Evolutionary conservation across 2,888 invertebrate species (phyloP).

Genomic region (Philhelius pedissequus): DNA sequence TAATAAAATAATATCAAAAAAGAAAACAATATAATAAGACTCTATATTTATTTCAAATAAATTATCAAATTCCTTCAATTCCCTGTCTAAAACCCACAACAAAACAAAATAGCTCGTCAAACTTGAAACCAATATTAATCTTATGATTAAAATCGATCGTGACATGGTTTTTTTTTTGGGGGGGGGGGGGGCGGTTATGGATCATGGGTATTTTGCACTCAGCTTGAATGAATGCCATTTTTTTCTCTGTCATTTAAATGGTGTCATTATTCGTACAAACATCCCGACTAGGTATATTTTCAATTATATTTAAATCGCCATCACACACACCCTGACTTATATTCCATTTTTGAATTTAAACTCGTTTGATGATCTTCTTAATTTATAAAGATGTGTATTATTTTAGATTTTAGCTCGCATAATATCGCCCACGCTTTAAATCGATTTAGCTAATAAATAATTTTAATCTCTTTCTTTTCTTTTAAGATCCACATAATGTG

Average conservation of each 20-base stretch:
- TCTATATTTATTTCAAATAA: not conserved
- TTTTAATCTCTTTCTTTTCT: conserved; percentile 4
- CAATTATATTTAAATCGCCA: not conserved
- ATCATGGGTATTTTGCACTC: not conserved
- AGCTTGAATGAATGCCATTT: not conserved
- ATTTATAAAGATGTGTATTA: not conserved
- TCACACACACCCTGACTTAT: not conserved
- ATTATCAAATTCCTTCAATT: not conserved
- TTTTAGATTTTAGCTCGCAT: not conserved
- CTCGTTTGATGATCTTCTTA: not conserved
- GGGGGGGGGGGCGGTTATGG: too few species aligned
- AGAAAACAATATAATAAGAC: not conserved
- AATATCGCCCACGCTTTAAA: conserved; percentile 37
- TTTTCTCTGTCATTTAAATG: not conserved
- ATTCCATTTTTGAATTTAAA: not conserved
- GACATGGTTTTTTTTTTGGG: conserved; percentile 1
- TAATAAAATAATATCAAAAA: conserved; percentile 3
- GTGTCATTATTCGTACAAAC: not conserved
- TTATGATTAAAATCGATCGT: not conserved
- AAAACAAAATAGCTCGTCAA: not conserved
- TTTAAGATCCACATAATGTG: conserved; percentile 21
- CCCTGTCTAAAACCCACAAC: not conserved
- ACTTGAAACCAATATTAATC: not conserved
- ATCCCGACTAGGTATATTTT: not conserved
- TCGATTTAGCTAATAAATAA: conserved; percentile 3